A percentile compares a stretch with the other conserved stretches of the same genome.
phyloP scores from a whole-genome alignment of 2,113 vertebrate species.

The Aepyceros melampus region DNA sequence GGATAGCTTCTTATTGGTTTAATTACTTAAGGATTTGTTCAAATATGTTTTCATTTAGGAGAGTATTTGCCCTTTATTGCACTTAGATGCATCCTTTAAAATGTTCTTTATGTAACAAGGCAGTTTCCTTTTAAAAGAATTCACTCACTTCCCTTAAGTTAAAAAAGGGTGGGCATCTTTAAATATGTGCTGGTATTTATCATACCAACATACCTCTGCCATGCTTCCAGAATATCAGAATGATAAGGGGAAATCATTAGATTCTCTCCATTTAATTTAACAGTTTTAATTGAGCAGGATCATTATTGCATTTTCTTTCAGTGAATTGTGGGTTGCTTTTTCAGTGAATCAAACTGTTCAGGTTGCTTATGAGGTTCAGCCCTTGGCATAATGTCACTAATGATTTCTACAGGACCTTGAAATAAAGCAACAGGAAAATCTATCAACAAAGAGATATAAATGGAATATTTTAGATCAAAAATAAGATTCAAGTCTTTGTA shows the following conservation, averaged over 20 bases:
- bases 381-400: conserved; percentile 80
- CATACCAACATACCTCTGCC: not conserved
- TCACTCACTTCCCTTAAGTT: conserved; percentile 34
- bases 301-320: conserved; percentile 55
- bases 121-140: not conserved
- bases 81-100: not conserved
- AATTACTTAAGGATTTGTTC: conserved; percentile 15
- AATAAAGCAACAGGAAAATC: conserved; percentile 78
- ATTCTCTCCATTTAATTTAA: conserved; percentile 34
- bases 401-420: conserved; percentile 75
- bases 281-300: conserved; percentile 63
- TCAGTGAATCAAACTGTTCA: conserved; percentile 78
- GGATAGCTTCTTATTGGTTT: not conserved
- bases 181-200: conserved; percentile 22
- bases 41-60: conserved; percentile 31
- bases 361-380: conserved; percentile 72
- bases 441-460: conserved; percentile 73
- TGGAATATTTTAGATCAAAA: conserved; percentile 73
- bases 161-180: conserved; percentile 25
- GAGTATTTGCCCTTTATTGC: not conserved
- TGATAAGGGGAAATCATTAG: conserved; percentile 5
- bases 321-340: conserved; percentile 71
- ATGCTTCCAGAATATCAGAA: conserved; percentile 4
- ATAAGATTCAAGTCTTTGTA: conserved; percentile 63
- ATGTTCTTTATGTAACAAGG: not conserved